phyloP scores from a whole-genome alignment of 2,797 vertebrate genomes.

The Onychomys leucogaster region DNA sequence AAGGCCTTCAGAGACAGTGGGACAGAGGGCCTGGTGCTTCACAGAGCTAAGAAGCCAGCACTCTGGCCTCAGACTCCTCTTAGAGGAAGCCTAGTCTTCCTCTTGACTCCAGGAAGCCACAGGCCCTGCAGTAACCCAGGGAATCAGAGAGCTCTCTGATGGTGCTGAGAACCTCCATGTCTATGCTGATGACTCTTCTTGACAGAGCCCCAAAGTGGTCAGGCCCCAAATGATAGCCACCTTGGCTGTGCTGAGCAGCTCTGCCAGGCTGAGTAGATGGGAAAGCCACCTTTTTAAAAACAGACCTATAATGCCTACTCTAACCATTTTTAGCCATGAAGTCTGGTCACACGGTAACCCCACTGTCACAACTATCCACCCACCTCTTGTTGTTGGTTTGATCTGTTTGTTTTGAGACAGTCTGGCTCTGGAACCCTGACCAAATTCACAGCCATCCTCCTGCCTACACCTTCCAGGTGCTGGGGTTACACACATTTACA shows the following conservation, averaged over 20 bases:
- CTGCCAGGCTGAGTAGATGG: neutral
- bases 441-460: neutral
- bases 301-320: neutral
- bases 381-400: neutral
- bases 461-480: neutral
- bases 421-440: neutral
- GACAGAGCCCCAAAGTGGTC: neutral
- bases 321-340: neutral
- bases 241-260: neutral
- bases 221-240: neutral
- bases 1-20: neutral
- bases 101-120: neutral
- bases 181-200: neutral
- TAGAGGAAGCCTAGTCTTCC: constrained; percentile 51
- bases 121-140: neutral
- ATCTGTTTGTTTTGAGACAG: neutral
- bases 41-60: neutral
- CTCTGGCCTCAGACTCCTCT: neutral
- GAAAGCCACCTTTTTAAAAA: neutral
- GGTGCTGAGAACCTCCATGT: neutral
- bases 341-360: neutral
- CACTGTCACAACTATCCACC: neutral
- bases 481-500: neutral
- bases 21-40: neutral
- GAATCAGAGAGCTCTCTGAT: neutral